Evolutionary conservation across 1,140 invertebrate genomes (phyloP).

Genomic region (Scylla paramamosain): DNA sequence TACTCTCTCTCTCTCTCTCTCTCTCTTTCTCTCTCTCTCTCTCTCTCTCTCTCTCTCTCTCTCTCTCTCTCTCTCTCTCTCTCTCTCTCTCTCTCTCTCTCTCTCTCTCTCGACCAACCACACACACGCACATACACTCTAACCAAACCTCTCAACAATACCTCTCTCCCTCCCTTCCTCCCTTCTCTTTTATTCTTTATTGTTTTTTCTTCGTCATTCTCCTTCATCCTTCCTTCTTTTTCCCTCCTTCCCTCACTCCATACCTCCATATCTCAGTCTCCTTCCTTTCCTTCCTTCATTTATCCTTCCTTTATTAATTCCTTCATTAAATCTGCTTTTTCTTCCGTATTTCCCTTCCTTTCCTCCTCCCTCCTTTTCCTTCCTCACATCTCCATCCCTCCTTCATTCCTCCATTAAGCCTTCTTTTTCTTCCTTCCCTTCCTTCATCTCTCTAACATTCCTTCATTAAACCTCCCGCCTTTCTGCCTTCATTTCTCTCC

Average conservation of each 20-base stretch:
- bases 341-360: not conserved
- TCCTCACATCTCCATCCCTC: not conserved
- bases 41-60: not conserved
- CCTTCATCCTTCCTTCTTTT: too few relatives aligned
- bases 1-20: not conserved
- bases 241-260: too few relatives aligned
- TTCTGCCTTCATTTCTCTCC: too few relatives aligned
- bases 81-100: conserved; percentile 12
- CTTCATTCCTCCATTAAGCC: not conserved
- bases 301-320: too few relatives aligned
- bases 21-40: not conserved
- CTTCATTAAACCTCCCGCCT: too few relatives aligned
- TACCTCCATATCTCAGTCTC: too few relatives aligned
- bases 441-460: too few relatives aligned
- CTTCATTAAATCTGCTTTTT: too few relatives aligned
- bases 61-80: not conserved
- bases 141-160: not conserved
- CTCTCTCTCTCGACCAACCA: not conserved
- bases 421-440: too few relatives aligned
- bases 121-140: not conserved
- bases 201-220: too few relatives aligned
- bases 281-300: too few relatives aligned
- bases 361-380: not conserved
- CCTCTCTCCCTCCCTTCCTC: not conserved
- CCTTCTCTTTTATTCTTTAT: too few relatives aligned